Evolutionary conservation across 64 coral and sea anemone species (phyloP).

Genomic region (Hydrozoanthus tunicans): DNA sequence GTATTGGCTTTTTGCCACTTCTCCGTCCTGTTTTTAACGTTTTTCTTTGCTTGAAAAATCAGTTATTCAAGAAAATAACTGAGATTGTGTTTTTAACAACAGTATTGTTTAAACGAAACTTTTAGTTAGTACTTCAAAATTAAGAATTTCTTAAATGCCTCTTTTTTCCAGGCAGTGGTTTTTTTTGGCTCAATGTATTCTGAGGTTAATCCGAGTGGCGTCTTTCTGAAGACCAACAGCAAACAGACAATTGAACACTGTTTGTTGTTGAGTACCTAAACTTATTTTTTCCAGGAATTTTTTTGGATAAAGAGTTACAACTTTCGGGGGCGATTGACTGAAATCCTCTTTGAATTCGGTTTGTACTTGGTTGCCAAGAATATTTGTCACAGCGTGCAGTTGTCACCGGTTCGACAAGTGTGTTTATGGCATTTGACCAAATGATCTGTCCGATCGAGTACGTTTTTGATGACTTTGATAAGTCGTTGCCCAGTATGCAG

Average conservation of each 20-base stretch:
- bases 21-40: background rate
- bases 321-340: background rate
- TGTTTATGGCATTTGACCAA: background rate
- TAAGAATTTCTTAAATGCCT: background rate
- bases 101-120: background rate
- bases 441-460: background rate
- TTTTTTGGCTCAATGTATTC: background rate
- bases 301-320: background rate
- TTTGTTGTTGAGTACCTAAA: background rate
- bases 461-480: conserved; percentile 3
- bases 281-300: background rate
- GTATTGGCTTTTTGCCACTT: too few species aligned
- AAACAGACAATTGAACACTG: background rate
- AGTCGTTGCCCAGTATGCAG: background rate
- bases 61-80: background rate
- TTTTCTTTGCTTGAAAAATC: background rate
- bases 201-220: too few species aligned
- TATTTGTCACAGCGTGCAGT: too few species aligned
- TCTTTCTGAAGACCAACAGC: too few species aligned
- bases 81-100: background rate
- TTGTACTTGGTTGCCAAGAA: background rate
- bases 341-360: background rate
- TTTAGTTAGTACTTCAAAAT: background rate
- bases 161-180: background rate
- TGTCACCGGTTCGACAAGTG: background rate